Base-by-base conservation (phyloP, 2,888 invertebrate species). In the Ormyrus nitidulus region DNA sequence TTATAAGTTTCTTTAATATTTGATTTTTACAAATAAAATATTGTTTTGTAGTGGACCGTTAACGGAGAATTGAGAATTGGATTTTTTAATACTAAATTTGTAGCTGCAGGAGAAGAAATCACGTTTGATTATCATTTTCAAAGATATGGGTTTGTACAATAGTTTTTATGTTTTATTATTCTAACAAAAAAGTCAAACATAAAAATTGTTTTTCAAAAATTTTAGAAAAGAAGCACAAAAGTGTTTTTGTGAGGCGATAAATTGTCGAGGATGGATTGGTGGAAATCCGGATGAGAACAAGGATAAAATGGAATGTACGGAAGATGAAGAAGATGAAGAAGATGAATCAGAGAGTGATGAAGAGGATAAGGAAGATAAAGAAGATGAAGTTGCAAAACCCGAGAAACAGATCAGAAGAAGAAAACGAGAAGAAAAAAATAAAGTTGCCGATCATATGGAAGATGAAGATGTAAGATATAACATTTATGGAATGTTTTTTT, bases 61-160 rank as follows among this genome's bases (percentile, higher is more conserved):
- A 97, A 97, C 87, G 97, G 97, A 0, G 97, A 98, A 89, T 91
- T 99, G 64, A 93, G 99, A 84, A 97, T 99, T 86, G 99, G 99
- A 0, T 99, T 99, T 92, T 99, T 99, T 91, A 96, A 98, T 84
- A 95, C 95, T 82, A 93, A 95, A 83, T 94, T 94, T 51, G 96
- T 99, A 79, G 90, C 92, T 70, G 93, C 94, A 0, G 97, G 97
- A 0, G 98, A 99, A 90, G 99, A 99, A 91, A 95, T 99, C 72
- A 99, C 99, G 0, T 99, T 99, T 91, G 99, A 99, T 91, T 99
- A 99, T 91, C 96, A 98, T 91, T 98, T 99, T 91, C 97, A 99
- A 91, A 93, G 98, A 87, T 99, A 98, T 92, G 99, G 97, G 96
- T 96, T 93, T 89, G 74, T 81, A 79, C 8, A 56, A 70, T 66